Evolutionary conservation across 1,140 invertebrate species (phyloP), one percentile per base, ranked within the genome.

Genomic region (Cydia pomonella): DNA sequence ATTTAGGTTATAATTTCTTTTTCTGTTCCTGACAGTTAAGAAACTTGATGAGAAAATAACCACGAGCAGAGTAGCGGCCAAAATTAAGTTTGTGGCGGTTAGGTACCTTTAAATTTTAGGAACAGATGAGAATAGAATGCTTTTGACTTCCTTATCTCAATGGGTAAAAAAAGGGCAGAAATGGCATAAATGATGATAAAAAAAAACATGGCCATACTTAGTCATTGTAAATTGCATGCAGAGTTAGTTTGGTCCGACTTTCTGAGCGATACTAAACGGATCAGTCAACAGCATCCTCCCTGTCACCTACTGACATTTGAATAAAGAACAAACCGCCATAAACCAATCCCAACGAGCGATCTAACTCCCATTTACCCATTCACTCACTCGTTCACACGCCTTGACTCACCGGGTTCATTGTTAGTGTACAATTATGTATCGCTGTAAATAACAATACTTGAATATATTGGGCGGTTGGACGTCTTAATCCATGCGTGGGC

Each of bases 311-410:
- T 69, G 64, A 69, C 64, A 69, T 69, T 69, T 69, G 64, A 41
- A 69, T 33, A 38, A 33, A 69, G 64, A 69, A 69, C 64, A 69
- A 69, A 69, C 64, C 64, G 4, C 64, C 64, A 69, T 69, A 69
- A 69, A 69, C 27, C 64, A 69, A 59, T 59, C 53, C 53, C 18
- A 59, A 59, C 53, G 53, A 59, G 53, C 64, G 64, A 69, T 59
- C 53, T 59, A 59, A 59, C 53, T 59, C 53, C 53, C 53, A 59
- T 59, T 59, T 21, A 59, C 18, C 53, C 53, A 59, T 59, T 59
- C 53, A 59, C 18, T 59, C 53, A 23, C 6, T 59, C 53, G 53
- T 59, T 59, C 53, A 59, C 53, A 59, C 53, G 53, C 21, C 53
- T 21, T 59, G 53, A 59, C 53, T 59, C 53, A 59, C 53, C 6